Percentiles rank a stretch among this genome's conserved stretches.
phyloP scores from a whole-genome alignment of 1,140 invertebrate genomes.

The Asobara japonica region DNA sequence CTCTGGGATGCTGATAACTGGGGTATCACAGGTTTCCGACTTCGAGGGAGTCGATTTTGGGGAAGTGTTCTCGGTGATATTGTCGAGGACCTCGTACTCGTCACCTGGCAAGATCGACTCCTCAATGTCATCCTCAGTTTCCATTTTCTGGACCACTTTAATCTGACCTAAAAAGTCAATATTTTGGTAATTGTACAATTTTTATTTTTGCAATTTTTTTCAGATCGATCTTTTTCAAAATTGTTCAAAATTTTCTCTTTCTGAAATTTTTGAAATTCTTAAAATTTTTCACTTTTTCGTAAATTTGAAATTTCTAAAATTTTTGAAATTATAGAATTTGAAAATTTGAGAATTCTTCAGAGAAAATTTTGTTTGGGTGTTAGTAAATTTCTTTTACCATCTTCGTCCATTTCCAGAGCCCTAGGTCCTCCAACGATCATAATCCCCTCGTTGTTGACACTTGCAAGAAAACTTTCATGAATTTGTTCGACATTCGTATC shows the following conservation, averaged over 20 bases:
- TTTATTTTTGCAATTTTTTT: constrained; percentile 4
- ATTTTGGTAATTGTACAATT: neutral
- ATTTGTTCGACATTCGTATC: constrained; percentile 45
- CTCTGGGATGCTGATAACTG: constrained; percentile 43
- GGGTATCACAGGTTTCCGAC: neutral
- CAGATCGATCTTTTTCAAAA: constrained; percentile 13
- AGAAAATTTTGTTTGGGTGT: constrained; percentile 18
- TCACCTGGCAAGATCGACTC: constrained; percentile 23
- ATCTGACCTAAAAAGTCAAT: neutral
- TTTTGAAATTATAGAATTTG: too few relatives aligned
- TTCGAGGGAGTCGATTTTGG: neutral
- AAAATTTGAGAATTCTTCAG: constrained; percentile 15
- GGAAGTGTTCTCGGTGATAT: neutral
- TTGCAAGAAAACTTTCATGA: constrained; percentile 53
- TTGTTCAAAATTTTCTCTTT: neutral
- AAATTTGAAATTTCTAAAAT: too few relatives aligned
- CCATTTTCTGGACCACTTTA: constrained; percentile 41
- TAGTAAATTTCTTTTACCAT: constrained; percentile 56
- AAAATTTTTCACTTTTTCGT: too few relatives aligned
- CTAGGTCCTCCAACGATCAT: constrained; percentile 56
- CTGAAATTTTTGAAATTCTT: neutral
- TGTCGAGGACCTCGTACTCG: neutral
- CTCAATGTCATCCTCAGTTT: constrained; percentile 33
- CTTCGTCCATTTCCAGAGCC: constrained; percentile 58
- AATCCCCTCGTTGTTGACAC: constrained; percentile 54